Evolutionary conservation across 1,140 invertebrate species (phyloP).

Genomic region (Drosophila dunni): DNA sequence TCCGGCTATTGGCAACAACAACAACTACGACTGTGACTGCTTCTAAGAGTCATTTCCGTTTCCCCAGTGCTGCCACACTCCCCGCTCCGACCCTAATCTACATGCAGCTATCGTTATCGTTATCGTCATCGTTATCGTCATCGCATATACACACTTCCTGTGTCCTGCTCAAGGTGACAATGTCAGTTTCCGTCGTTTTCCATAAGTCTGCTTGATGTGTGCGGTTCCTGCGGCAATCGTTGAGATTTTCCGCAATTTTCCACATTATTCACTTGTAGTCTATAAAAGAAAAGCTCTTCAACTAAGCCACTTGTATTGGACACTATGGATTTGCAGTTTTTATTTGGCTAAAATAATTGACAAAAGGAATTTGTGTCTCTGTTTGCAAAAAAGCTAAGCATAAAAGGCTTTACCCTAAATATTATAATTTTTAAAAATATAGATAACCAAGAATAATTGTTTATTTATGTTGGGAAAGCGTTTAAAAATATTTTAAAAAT

Average conservation of each 20-base stretch:
- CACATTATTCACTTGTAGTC: conserved; percentile 34
- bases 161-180: conserved; percentile 49
- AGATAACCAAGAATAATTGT: too few species aligned
- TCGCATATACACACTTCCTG: neutral
- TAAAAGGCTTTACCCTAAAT: too few species aligned
- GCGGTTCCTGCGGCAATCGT: conserved; percentile 69
- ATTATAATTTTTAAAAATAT: too few species aligned
- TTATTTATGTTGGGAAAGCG: too few species aligned
- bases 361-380: too few species aligned
- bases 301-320: conserved; percentile 3
- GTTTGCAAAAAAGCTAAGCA: too few species aligned
- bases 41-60: conserved; percentile 79
- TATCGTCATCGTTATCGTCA: conserved; percentile 4
- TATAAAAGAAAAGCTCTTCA: conserved; percentile 4
- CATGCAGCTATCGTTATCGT: neutral
- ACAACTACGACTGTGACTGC: conserved; percentile 39
- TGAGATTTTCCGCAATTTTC: conserved; percentile 48
- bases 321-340: neutral
- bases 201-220: conserved; percentile 61
- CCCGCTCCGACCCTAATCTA: neutral
- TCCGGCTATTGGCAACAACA: conserved; percentile 33
- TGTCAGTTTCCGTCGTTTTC: conserved; percentile 49
- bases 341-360: too few species aligned
- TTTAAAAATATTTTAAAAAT: too few species aligned
- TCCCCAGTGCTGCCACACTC: conserved; percentile 17